phyloP scores from a whole-genome alignment of 2,888 invertebrate species.

The Chymomyza procnemis region DNA sequence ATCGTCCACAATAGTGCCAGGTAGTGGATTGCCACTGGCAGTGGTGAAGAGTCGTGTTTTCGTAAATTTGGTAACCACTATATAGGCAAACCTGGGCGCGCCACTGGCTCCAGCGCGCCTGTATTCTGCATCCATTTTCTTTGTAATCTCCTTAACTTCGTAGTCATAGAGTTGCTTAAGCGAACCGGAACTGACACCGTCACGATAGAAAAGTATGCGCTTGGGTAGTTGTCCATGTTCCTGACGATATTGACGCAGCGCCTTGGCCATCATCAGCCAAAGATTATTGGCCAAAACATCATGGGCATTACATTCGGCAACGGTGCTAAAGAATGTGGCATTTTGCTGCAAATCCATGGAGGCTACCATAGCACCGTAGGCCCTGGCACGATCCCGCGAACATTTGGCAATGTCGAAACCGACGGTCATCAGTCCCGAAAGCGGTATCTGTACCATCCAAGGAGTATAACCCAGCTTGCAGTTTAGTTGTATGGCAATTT shows the following conservation, averaged over 20 bases:
- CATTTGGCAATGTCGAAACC: constrained; percentile 95
- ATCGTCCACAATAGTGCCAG: constrained; percentile 93
- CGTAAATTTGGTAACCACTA: constrained; percentile 93
- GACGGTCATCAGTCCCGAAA: constrained; percentile 86
- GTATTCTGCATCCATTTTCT: constrained; percentile 81
- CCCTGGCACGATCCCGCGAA: constrained; percentile 82
- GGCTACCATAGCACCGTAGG: constrained; percentile 89
- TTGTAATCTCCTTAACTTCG: constrained; percentile 85
- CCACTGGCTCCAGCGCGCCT: constrained; percentile 76
- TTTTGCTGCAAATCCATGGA: constrained; percentile 81
- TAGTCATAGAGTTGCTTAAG: constrained; percentile 86
- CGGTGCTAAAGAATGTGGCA: constrained; percentile 87
- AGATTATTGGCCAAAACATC: constrained; percentile 88
- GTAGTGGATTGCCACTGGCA: constrained; percentile 83
- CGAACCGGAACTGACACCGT: constrained; percentile 96
- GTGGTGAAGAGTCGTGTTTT: constrained; percentile 85
- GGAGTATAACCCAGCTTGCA: constrained; percentile 96
- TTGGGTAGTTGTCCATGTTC: constrained; percentile 81
- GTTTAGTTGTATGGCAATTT: constrained; percentile 94
- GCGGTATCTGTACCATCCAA: constrained; percentile 88
- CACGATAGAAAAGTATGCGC: constrained; percentile 90
- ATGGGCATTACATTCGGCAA: constrained; percentile 85
- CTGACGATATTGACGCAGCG: constrained; percentile 70
- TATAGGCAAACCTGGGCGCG: constrained; percentile 83
- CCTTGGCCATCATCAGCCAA: constrained; percentile 81